These are phyloP conservation scores for Salpingus planirostris DNA, from an alignment of 2,888 invertebrate genomes.

Conservation along the genomic window DNA sequence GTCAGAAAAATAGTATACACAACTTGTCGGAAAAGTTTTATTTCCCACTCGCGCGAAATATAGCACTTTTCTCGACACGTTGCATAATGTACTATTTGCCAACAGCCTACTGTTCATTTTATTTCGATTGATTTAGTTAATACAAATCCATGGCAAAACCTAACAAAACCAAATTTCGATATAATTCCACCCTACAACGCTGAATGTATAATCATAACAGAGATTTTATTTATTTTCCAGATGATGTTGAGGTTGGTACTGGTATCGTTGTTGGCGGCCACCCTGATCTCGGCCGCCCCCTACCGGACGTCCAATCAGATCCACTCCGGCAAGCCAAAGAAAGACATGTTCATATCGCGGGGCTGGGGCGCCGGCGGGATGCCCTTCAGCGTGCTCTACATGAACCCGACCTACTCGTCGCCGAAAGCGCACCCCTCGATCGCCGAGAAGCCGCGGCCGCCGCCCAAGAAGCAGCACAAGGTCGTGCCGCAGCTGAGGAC, in stretches of 20 bases:
- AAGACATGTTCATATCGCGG: constrained; percentile 41
- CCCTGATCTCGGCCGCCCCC: not conserved
- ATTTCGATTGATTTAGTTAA: too few relatives aligned
- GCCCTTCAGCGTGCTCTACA: constrained; percentile 46
- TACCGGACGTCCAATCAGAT: not conserved
- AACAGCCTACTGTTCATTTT: too few relatives aligned
- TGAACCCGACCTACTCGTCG: constrained; percentile 29
- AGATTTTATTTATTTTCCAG: constrained; percentile 2
- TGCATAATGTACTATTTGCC: too few relatives aligned
- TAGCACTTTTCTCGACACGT: too few relatives aligned
- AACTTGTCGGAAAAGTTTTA: too few relatives aligned
- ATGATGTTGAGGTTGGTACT: not conserved
- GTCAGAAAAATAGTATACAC: too few relatives aligned
- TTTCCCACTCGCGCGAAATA: too few relatives aligned
- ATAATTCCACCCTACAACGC: too few relatives aligned
- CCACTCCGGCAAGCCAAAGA: constrained; percentile 25
- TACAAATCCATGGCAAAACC: too few relatives aligned
- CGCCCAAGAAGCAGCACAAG: constrained; percentile 9
- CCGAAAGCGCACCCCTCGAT: constrained; percentile 8
- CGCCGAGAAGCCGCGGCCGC: constrained; percentile 2
- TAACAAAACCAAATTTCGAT: too few relatives aligned
- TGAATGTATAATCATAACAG: too few relatives aligned
- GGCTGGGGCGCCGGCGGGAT: constrained; percentile 48
- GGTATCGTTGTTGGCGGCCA: not conserved
- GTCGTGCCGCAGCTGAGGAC: constrained; percentile 12